phyloP scores from a whole-genome alignment of 1,140 invertebrate species.

The Drosophila melanica region DNA sequence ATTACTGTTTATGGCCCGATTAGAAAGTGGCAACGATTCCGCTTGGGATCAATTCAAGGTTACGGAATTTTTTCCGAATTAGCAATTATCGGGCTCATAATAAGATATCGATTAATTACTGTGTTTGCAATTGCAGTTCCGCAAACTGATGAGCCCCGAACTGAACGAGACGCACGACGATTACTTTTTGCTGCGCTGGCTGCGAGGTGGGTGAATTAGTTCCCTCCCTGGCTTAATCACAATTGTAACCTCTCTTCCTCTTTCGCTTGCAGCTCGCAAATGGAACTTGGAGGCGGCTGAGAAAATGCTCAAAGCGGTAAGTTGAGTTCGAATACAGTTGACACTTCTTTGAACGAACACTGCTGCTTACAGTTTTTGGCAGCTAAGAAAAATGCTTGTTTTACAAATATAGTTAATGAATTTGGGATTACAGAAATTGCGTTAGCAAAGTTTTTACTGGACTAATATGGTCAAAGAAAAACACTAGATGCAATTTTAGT shows the following conservation, averaged over 20 bases:
- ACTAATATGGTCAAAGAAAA: too few relatives aligned
- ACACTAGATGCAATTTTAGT: neutral
- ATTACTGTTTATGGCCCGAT: constrained; percentile 24
- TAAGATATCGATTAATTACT: neutral
- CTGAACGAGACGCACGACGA: constrained; percentile 90
- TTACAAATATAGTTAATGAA: too few relatives aligned
- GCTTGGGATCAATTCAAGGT: constrained; percentile 7
- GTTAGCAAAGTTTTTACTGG: too few relatives aligned
- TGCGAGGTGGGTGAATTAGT: constrained; percentile 88
- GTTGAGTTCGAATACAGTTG: neutral
- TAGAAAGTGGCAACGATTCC: neutral
- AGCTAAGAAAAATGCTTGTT: too few relatives aligned
- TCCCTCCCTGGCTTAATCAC: neutral
- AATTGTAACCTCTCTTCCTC: neutral
- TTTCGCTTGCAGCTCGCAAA: constrained; percentile 87
- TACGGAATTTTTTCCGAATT: neutral
- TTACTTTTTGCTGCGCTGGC: constrained; percentile 91
- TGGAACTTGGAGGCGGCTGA: constrained; percentile 92
- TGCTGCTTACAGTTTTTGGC: too few relatives aligned
- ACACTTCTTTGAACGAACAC: too few relatives aligned
- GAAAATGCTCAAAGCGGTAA: constrained; percentile 91
- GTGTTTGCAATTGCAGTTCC: constrained; percentile 86
- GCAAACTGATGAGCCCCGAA: constrained; percentile 87
- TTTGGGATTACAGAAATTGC: too few relatives aligned
- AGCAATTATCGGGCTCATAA: neutral